phyloP scores from a whole-genome alignment of 2,797 vertebrate genomes.

The Hapalemur alaotrensis region DNA sequence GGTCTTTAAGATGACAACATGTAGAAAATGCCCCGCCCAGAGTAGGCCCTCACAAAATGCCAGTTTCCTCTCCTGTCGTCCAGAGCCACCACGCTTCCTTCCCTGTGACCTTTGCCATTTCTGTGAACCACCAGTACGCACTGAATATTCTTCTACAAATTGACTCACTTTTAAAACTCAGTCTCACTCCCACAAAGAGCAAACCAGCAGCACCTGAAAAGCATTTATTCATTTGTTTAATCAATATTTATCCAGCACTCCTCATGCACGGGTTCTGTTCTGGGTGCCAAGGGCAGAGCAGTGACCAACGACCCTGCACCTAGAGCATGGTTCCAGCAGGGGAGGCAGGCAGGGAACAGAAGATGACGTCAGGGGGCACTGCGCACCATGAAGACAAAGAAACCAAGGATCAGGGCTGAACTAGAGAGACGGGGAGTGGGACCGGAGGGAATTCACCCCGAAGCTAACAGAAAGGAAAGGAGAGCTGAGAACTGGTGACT shows the following conservation, averaged over 20 bases:
- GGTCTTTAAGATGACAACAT: background rate
- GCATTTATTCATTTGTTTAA: background rate
- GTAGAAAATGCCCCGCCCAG: background rate
- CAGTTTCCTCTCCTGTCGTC: background rate
- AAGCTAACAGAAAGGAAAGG: slow-evolving; percentile 81
- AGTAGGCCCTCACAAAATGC: background rate
- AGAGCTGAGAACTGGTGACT: slow-evolving; percentile 82
- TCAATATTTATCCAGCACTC: background rate
- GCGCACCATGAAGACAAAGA: background rate
- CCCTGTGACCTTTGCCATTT: background rate
- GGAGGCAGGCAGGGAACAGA: background rate
- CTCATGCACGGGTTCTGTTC: background rate
- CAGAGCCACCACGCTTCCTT: background rate
- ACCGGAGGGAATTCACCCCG: background rate
- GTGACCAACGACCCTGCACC: too few species aligned
- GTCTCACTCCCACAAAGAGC: background rate
- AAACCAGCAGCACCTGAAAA: background rate
- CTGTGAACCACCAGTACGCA: background rate
- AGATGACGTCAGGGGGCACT: background rate
- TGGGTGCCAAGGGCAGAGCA: background rate
- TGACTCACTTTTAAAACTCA: background rate
- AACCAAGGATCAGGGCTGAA: background rate
- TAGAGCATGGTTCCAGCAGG: background rate
- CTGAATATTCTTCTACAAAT: background rate
- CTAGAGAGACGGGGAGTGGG: rapidly evolving